Evolutionary conservation across 2,113 vertebrate species (phyloP).

Genomic region (Pseudonaja textilis): DNA sequence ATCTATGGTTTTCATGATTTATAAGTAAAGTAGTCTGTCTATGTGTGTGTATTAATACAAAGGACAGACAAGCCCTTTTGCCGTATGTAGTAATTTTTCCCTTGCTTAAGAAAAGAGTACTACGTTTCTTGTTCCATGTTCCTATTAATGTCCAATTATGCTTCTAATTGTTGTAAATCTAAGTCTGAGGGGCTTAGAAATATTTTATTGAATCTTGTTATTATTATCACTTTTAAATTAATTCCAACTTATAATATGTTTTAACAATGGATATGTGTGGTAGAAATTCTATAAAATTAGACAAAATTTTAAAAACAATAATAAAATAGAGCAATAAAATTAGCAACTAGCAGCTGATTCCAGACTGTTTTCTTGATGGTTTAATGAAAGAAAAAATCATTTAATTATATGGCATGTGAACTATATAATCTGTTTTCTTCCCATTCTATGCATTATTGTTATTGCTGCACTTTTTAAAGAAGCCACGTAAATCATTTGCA

Average conservation of each 20-base stretch:
- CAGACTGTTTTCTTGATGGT: neutral
- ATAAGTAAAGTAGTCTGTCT: conserved; percentile 29
- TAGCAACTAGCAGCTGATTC: neutral
- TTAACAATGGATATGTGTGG: neutral
- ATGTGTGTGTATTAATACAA: neutral
- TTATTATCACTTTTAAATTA: neutral
- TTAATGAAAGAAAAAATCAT: neutral
- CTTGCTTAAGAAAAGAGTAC: neutral
- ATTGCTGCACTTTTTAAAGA: neutral
- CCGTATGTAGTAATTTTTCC: neutral
- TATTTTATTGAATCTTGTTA: too few relatives aligned
- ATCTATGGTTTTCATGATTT: conserved; percentile 45
- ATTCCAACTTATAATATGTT: neutral
- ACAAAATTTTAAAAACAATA: neutral
- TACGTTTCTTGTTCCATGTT: neutral
- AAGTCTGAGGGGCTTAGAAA: neutral
- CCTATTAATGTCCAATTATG: neutral
- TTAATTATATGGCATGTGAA: neutral
- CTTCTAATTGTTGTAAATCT: neutral
- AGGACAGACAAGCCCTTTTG: conserved; percentile 24
- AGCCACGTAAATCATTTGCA: neutral
- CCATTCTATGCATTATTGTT: neutral
- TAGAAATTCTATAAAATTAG: neutral
- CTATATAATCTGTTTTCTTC: neutral
- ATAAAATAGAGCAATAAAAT: neutral